Conservation (phyloP, 2,888 invertebrate species). For the Clunio marinus region DNA sequence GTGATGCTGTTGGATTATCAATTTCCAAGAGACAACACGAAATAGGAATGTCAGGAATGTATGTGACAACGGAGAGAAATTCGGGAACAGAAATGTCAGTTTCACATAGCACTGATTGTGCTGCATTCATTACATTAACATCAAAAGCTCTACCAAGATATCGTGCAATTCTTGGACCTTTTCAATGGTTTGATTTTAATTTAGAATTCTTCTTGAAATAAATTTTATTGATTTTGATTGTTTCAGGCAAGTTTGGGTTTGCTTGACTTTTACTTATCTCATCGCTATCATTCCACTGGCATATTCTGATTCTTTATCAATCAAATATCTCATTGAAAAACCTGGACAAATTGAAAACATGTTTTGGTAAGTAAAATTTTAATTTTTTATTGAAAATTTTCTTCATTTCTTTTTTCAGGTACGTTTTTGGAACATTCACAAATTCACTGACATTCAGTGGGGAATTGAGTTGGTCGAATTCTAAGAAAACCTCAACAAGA, state of each 20-base stretch:
- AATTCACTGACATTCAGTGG: slow-evolving; percentile 71
- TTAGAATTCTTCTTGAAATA: not conserved
- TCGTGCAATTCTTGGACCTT: slow-evolving; percentile 77
- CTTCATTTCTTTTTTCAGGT: too few species aligned
- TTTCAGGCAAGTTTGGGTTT: slow-evolving; percentile 60
- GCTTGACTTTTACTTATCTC: slow-evolving; percentile 65
- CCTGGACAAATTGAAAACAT: slow-evolving; percentile 74
- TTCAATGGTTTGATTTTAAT: slow-evolving; percentile 74
- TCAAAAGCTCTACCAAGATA: slow-evolving; percentile 77
- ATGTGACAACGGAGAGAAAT: slow-evolving; percentile 57
- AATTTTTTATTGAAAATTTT: too few species aligned
- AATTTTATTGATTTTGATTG: not conserved
- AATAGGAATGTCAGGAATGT: slow-evolving; percentile 69
- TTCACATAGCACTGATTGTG: slow-evolving; percentile 70
- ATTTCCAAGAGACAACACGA: slow-evolving; percentile 57
- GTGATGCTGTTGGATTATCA: slow-evolving; percentile 59
- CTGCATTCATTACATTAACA: slow-evolving; percentile 68
- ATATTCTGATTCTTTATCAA: slow-evolving; percentile 66
- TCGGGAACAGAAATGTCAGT: slow-evolving; percentile 59
- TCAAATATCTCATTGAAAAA: slow-evolving; percentile 62
- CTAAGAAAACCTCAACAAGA: slow-evolving; percentile 64
- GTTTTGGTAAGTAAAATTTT: too few species aligned
- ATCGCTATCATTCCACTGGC: slow-evolving; percentile 70
- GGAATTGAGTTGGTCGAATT: slow-evolving; percentile 66
- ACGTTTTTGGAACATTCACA: slow-evolving; percentile 79